phyloP scores from a whole-genome alignment of 2,797 vertebrate species.

The Poeciliopsis infans region DNA sequence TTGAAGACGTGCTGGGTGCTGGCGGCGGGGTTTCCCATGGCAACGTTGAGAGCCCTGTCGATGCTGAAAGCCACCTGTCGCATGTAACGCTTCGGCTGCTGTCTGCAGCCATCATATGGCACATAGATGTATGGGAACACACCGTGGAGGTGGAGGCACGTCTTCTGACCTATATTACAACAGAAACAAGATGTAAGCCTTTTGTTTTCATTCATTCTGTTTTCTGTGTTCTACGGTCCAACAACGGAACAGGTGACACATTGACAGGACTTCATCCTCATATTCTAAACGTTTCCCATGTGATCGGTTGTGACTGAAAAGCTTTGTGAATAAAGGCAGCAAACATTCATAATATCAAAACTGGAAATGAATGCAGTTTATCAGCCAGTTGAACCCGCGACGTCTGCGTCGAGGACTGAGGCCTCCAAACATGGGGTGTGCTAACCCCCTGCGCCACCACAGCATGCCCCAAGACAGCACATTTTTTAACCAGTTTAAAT shows the following conservation, averaged over 20 bases:
- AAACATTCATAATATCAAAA: not conserved
- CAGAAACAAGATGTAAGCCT: conserved; percentile 1
- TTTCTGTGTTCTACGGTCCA: not conserved
- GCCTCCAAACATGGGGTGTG: no score
- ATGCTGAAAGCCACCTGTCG: conserved; percentile 96
- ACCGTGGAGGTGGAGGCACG: conserved; percentile 96
- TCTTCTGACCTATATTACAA: conserved; percentile 90
- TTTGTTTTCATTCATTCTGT: not conserved
- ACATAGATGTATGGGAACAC: conserved; percentile 96
- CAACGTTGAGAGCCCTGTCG: conserved; percentile 94
- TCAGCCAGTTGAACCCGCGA: no score
- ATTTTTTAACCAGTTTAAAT: not conserved
- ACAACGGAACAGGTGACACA: not conserved
- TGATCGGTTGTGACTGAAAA: not conserved
- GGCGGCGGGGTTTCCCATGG: conserved; percentile 94
- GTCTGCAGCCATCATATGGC: conserved; percentile 89
- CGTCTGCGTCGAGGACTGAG: no score
- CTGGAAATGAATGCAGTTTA: not conserved
- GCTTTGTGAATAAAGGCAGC: not conserved
- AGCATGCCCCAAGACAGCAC: no score
- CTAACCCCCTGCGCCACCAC: no score
- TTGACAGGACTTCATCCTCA: not conserved
- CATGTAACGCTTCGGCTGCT: conserved; percentile 88
- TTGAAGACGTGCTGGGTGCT: conserved; percentile 92
- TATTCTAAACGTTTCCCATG: no score